Base-by-base conservation (phyloP, 2,888 invertebrate species). In the Campoplex capitator region DNA sequence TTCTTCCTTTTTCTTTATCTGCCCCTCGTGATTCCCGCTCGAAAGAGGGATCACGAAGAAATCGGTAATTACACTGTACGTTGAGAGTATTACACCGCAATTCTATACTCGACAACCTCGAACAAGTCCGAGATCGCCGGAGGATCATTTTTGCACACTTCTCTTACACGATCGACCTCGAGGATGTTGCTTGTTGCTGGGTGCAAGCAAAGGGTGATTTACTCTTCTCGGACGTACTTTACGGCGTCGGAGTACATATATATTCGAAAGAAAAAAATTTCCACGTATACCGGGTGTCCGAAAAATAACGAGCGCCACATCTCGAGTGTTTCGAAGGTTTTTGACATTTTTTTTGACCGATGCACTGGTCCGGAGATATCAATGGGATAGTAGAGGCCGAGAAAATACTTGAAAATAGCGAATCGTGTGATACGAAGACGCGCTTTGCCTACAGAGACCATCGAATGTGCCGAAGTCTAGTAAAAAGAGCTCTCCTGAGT, bases 41-140 rank as follows among this genome's bases (percentile, higher is more conserved):
- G 74, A 54, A 35, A 70, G 68, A 74, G 74, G 70, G 68, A 82
- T 84, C 81, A 32, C 81, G 84, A 84, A 84, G 77, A 87, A 87
- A 87, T 87, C 84, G 87, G 87, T 87, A 87, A 87, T 87, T 87
- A 84, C 62, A 87, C 87, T 76, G 73, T 74, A 67, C 70, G 81
- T 65, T 74, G 42, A 23, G 79, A 56, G 86, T 73, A 80, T 86
- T 71, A 75, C 28, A 80, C 83, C 76, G 79, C 79, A 81, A 86
- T 81, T 84, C 77, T 73, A 42, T 74, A 81, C 77, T 77, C 77
- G 78, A 84, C 87, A 87, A 78, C 87, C 81, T 87, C 87, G 84
- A 84, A 74, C 74, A 48, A 62, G 70, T 70, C 71, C 77, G 81
- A 78, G 84, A 84, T 42, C 62, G 77, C 74, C 54, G 79, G 38